These are phyloP conservation scores for Camponotus vicinus DNA, from an alignment of 1,140 invertebrate genomes.

Conservation along the genomic window DNA sequence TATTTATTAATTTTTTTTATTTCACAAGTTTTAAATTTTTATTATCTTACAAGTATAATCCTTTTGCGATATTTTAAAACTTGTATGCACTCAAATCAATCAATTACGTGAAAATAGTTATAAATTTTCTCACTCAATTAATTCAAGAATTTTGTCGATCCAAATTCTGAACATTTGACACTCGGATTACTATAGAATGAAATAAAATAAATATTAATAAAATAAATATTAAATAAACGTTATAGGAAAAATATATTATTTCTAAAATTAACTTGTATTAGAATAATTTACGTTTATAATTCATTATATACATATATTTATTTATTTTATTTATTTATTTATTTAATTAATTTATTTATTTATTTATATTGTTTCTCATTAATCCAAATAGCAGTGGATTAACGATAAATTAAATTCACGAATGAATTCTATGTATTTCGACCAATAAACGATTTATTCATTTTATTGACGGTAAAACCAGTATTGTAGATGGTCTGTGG, in stretches of 20 bases:
- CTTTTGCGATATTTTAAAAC: neutral
- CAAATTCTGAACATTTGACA: neutral
- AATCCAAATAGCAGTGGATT: constrained; percentile 23
- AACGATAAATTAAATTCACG: constrained; percentile 25
- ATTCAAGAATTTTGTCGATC: neutral
- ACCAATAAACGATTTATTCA: constrained; percentile 33
- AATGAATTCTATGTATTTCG: neutral
- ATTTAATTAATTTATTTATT: too few relatives aligned
- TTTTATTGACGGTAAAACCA: constrained; percentile 46
- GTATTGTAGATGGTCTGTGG: constrained; percentile 12
- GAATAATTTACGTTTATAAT: neutral
- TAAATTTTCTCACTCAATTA: neutral
- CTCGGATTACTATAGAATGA: neutral
- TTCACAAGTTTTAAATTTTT: neutral
- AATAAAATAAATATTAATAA: neutral
- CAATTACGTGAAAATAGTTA: too few relatives aligned
- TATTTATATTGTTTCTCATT: neutral
- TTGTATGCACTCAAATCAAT: neutral
- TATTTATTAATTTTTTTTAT: neutral
- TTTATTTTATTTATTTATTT: too few relatives aligned
- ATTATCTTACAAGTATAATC: neutral
- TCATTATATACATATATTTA: too few relatives aligned
- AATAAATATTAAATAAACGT: neutral
- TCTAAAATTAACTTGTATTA: constrained; percentile 12
- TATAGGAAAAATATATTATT: neutral